Evolutionary conservation across 2,888 invertebrate genomes (phyloP).

Genomic region (Heliconius sara): DNA sequence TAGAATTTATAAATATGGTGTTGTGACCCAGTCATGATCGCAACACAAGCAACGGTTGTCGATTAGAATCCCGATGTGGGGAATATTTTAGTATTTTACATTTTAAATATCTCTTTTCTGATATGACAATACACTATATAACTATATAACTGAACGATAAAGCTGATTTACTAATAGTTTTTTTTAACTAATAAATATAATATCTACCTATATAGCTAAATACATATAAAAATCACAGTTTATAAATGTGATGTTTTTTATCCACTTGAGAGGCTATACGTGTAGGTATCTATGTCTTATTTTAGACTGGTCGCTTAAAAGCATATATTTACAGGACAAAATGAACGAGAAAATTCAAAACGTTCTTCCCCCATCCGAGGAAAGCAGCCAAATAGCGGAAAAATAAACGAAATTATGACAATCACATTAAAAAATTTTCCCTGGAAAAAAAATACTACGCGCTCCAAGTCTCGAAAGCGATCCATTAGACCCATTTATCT

Average conservation of each 20-base stretch:
- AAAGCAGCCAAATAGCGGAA: neutral
- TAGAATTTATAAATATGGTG: too few relatives aligned
- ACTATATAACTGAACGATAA: too few relatives aligned
- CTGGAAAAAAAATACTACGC: conserved; percentile 52
- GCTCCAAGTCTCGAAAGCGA: conserved; percentile 64
- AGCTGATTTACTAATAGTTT: too few relatives aligned
- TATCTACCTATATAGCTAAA: neutral
- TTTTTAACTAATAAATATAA: neutral
- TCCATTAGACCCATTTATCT: conserved; percentile 73
- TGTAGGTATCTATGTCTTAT: neutral
- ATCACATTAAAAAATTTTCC: conserved; percentile 23
- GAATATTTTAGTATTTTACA: too few relatives aligned
- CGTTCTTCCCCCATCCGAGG: neutral
- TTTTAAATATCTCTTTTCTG: too few relatives aligned
- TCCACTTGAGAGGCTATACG: neutral
- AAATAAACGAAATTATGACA: conserved; percentile 23
- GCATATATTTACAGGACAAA: neutral
- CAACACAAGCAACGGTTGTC: too few relatives aligned
- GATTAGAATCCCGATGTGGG: too few relatives aligned
- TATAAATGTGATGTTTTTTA: neutral
- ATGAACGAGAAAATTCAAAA: neutral
- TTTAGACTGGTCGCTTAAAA: neutral
- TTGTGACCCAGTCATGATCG: too few relatives aligned
- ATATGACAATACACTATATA: too few relatives aligned
- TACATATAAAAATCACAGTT: neutral